Base-by-base conservation (phyloP, 2,113 vertebrate species). In the Silurus glanis region DNA sequence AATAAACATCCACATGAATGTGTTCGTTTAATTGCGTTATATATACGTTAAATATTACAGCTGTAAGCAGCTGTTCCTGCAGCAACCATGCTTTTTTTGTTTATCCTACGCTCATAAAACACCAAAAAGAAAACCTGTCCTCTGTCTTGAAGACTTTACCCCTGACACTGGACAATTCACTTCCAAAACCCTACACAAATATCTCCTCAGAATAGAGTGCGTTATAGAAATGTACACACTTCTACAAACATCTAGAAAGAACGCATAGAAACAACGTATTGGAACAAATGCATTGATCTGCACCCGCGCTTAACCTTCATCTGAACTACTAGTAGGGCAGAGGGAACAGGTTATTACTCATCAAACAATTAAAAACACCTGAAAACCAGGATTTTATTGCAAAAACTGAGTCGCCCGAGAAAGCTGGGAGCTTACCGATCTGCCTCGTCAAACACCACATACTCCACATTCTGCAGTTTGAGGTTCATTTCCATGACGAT, bases 361-460 rank as follows among this genome's bases (percentile, higher is more conserved):
- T n/a, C n/a, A n/a, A n/a, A n/a, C n/a, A n/a, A n/a, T n/a, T 2
- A 37, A 37, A 37, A 28, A 67, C 25, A 67, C 25, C 66, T 37
- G 8, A 72, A 19, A 71, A 0, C 5, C n/a, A 67, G 66, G 66
- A 28, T 28, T 16, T n/a, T 13, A 28, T 13, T 25, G 25, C n/a
- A 28, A 67, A 10, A n/a, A 5, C 12, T 6, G 64, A n/a, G 21
- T 53, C 12, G 14, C 21, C 25, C 5, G 6, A 55, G 55, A 23
- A 12, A n/a, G 5, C 47, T 4, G 4, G 14, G 0, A 14, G 78
- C 96, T 94, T 61, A 99, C 98, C 98, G 96, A 95, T 99, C 98
- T 0, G 98, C 98, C 92, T 99, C 98, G 0, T 99, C 98, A 0
- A 99, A 99, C 55, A 99, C 98, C 92, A 98, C 95, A 0, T 99